Percentiles rank a stretch among this genome's conserved stretches.
Conservation (phyloP, 2,888 invertebrate species). For the Tribolium freemani region DNA sequence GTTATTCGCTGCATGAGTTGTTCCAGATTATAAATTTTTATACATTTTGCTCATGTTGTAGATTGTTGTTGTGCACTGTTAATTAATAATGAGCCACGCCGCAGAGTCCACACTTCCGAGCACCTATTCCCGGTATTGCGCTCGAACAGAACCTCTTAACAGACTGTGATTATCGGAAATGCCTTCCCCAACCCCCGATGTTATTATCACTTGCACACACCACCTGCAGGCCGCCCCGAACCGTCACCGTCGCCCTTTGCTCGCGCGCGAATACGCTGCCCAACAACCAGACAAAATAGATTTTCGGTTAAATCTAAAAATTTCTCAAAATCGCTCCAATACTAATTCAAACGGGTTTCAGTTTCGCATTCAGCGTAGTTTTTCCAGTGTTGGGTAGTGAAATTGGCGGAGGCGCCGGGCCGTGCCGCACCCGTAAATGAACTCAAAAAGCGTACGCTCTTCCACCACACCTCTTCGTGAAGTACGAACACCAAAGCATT, state of each 20-base stretch:
- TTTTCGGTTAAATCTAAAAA: neutral
- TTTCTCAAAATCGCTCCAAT: too few relatives aligned
- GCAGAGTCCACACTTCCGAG: conserved; percentile 64
- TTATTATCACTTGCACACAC: conserved; percentile 58
- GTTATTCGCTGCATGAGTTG: conserved; percentile 64
- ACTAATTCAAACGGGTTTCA: too few relatives aligned
- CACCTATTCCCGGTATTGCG: conserved; percentile 61
- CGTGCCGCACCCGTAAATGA: conserved; percentile 1
- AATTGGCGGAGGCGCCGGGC: conserved; percentile 17
- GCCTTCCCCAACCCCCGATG: conserved; percentile 66
- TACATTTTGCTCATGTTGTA: conserved; percentile 67
- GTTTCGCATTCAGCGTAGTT: neutral
- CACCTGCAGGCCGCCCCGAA: conserved; percentile 33
- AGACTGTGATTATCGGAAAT: conserved; percentile 71
- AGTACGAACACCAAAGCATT: conserved; percentile 64
- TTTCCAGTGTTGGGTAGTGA: neutral
- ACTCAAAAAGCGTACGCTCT: conserved; percentile 46
- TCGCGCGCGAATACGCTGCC: neutral
- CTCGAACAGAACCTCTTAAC: conserved; percentile 65
- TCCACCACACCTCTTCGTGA: conserved; percentile 55
- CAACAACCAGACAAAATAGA: neutral
- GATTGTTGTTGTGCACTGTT: conserved; percentile 67
- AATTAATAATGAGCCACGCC: conserved; percentile 61
- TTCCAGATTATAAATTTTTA: conserved; percentile 64
- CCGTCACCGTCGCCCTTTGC: neutral